Evolutionary conservation across 2,888 invertebrate genomes (phyloP).

Genomic region (Melanostoma scalare): DNA sequence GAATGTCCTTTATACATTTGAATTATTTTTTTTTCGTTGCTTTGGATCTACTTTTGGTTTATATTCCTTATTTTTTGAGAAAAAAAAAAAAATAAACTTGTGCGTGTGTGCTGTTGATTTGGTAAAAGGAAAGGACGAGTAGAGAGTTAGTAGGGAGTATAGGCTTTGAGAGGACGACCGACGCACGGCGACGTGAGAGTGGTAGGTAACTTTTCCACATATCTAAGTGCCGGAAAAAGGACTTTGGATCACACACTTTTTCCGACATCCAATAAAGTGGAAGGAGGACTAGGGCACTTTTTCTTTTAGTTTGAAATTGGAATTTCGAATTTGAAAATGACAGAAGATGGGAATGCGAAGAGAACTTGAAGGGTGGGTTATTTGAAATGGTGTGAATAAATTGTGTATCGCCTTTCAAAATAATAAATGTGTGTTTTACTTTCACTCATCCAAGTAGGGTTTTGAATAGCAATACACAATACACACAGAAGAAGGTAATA

Average conservation of each 20-base stretch:
- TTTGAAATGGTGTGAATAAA: conserved; percentile 61
- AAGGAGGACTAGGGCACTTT: conserved; percentile 47
- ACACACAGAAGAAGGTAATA: too few relatives aligned
- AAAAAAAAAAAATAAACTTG: conserved; percentile 16
- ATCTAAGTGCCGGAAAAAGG: conserved; percentile 72
- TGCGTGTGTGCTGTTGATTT: conserved; percentile 43
- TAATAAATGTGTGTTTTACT: conserved; percentile 50
- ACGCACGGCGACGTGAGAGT: conserved; percentile 15
- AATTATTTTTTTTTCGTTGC: conserved; percentile 49
- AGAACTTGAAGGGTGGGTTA: neutral
- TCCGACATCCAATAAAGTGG: conserved; percentile 14
- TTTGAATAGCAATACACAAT: conserved; percentile 1
- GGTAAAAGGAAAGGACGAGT: too few relatives aligned
- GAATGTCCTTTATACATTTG: conserved; percentile 67
- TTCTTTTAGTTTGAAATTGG: conserved; percentile 62
- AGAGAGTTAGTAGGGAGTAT: conserved; percentile 3
- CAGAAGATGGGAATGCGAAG: neutral
- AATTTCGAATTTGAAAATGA: conserved; percentile 64
- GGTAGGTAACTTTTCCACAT: conserved; percentile 69
- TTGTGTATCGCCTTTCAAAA: conserved; percentile 51
- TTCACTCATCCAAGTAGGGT: conserved; percentile 43
- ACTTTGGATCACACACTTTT: conserved; percentile 61
- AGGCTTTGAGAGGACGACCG: conserved; percentile 8
- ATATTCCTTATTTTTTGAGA: conserved; percentile 17
- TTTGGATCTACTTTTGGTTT: conserved; percentile 16